Evolutionary conservation across 1,140 invertebrate species (phyloP), one percentile per base, ranked within the genome.

Genomic region (Drosophila suzukii): DNA sequence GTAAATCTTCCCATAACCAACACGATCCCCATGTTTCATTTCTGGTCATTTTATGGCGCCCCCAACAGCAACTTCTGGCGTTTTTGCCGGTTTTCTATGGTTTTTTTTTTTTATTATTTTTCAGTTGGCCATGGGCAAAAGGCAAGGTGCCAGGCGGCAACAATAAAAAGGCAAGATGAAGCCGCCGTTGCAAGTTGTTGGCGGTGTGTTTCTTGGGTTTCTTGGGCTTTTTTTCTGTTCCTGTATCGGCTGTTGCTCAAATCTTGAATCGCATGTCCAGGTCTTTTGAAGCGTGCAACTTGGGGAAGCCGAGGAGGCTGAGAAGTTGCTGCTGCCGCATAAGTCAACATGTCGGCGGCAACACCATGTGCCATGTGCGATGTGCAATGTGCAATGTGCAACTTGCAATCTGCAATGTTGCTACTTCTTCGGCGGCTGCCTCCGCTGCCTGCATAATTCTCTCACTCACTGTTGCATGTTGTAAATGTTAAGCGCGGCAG

Each of bases 401-500:
- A 49, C 15, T 1, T 30, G 49, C 49, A 32, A 50, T 17, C 8
- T 17, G 24, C 46, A 49, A 47, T 47, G 46, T 47, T 47, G 46
- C 44, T 47, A 17, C 20, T 47, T 12, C 17, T 46, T 20, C 43
- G 20, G 41, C 43, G 20, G 41, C 15, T 44, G 15, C 41, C 27
- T 2, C 38, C 67, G 81, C 65, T 81, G 82, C 82, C 78, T 79
- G 83, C 83, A 88, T 88, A 88, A 88, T 88, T 88, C 83, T 89
- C 72, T 79, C 43, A 2, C 41, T 43, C n/a, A 7, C n/a, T 89
- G 65, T 66, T 68, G 60, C 60, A 61, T 61, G 82, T 81, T 86
- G 80, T 80, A 90, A 89, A 85, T 86, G 82, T 86, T 86, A 90
- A 84, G 68, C 65, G 72, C 76, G 70, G 73, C 75, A 73, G 63